Percentiles rank a stretch among this genome's conserved stretches.
phyloP scores from a whole-genome alignment of 2,888 invertebrate species.

The Dugesia japonica region DNA sequence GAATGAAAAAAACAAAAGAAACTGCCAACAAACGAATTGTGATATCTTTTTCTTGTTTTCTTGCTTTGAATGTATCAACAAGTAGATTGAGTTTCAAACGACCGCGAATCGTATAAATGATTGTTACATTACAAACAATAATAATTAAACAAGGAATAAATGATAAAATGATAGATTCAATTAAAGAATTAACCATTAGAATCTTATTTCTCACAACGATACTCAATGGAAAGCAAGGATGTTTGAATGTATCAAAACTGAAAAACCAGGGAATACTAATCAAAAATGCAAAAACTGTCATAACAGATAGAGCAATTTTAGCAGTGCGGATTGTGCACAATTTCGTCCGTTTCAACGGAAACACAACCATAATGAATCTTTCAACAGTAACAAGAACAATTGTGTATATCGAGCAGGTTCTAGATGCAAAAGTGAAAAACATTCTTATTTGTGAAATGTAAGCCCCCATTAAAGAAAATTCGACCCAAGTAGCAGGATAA shows the following conservation, averaged over 20 bases:
- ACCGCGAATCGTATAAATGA: conserved; percentile 1
- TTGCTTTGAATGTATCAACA: background rate
- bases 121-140: conserved; percentile 22
- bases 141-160: conserved; percentile 28
- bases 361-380: conserved; percentile 24
- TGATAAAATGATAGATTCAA: conserved; percentile 23
- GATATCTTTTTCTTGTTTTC: conserved; percentile 25
- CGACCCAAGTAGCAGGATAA: conserved; percentile 20
- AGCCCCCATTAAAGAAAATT: background rate
- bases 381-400: conserved; percentile 24
- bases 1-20: conserved; percentile 29
- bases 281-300: background rate
- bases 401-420: conserved; percentile 23
- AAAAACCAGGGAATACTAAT: conserved; percentile 22
- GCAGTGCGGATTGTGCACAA: background rate
- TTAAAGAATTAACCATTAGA: background rate
- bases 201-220: background rate
- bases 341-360: background rate
- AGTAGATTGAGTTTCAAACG: background rate
- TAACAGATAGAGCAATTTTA: background rate
- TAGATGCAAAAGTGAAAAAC: conserved; percentile 17
- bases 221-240: background rate
- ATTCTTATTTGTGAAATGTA: background rate
- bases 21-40: conserved; percentile 27
- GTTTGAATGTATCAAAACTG: background rate